Evolutionary conservation across 2,888 invertebrate species (phyloP).

Genomic region (Germaria angustata): DNA sequence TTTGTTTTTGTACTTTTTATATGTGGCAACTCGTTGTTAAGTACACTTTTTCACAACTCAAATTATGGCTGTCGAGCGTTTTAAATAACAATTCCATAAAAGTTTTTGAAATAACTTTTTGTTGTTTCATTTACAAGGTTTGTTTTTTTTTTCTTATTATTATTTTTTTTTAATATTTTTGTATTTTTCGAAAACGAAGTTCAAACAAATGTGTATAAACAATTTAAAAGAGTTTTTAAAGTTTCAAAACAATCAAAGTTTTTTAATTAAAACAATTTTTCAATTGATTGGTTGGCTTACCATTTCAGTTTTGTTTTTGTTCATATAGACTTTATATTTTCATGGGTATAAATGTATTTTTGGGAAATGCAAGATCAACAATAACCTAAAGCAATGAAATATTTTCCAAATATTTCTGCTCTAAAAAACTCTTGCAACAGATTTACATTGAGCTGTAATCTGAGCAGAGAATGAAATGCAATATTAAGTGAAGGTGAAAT

Average conservation of each 20-base stretch:
- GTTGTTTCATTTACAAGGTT: not conserved
- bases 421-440: not conserved
- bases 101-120: constrained; percentile 20
- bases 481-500: not conserved
- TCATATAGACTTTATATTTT: not conserved
- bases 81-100: constrained; percentile 23
- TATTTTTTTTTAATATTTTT: not conserved
- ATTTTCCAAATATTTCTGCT: constrained; percentile 1
- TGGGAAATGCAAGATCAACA: not conserved
- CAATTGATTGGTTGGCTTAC: constrained; percentile 60
- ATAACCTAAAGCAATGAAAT: not conserved
- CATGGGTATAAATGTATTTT: not conserved
- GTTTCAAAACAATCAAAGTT: constrained; percentile 64
- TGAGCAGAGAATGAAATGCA: not conserved
- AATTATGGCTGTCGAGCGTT: constrained; percentile 6
- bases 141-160: not conserved
- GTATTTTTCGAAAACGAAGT: not conserved
- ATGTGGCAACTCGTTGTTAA: not conserved
- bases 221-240: constrained; percentile 39
- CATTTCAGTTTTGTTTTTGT: not conserved
- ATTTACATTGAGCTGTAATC: not conserved
- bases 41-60: not conserved
- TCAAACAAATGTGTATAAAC: not conserved
- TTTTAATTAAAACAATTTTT: constrained; percentile 65
- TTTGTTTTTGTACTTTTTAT: not conserved